Evolutionary conservation across 2,797 vertebrate genomes (phyloP).

Genomic region (Coregonus suidteri): DNA sequence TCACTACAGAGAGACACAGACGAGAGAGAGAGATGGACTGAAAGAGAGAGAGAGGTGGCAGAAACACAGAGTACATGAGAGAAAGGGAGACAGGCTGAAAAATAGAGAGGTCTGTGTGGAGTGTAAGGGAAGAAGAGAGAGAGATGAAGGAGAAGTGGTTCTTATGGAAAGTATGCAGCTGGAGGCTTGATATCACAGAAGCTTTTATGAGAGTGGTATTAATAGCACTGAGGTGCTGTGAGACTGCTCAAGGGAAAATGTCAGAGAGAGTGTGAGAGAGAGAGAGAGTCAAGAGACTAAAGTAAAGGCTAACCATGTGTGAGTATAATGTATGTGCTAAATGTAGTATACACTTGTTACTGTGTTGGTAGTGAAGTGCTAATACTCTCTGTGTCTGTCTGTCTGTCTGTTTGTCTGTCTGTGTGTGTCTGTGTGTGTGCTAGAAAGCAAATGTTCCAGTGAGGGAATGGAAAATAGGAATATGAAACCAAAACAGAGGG

Average conservation of each 20-base stretch:
- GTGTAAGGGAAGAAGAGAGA: slow-evolving; percentile 9
- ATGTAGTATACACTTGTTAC: neutral
- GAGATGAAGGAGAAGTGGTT: slow-evolving; percentile 5
- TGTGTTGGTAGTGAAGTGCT: neutral
- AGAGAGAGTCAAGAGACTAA: neutral
- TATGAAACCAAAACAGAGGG: slow-evolving; percentile 46
- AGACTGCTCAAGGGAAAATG: neutral
- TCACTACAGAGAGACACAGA: too few species aligned
- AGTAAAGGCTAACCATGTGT: neutral
- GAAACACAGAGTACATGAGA: neutral
- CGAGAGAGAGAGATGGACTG: neutral
- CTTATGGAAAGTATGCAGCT: slow-evolving; percentile 65
- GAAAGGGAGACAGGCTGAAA: slow-evolving; percentile 3
- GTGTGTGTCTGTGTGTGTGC: slow-evolving; percentile 14
- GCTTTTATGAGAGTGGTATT: slow-evolving; percentile 63
- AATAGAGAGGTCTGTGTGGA: slow-evolving; percentile 13
- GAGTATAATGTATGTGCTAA: neutral
- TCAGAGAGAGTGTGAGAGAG: neutral
- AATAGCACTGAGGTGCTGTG: slow-evolving; percentile 55
- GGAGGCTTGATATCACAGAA: slow-evolving; percentile 53
- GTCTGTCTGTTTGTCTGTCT: slow-evolving; percentile 1
- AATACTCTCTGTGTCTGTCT: neutral
- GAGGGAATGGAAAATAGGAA: slow-evolving; percentile 47
- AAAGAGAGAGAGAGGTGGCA: neutral
- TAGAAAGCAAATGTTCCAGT: slow-evolving; percentile 2